phyloP scores from a whole-genome alignment of 2,888 invertebrate genomes.

The Therioaphis trifolii region DNA sequence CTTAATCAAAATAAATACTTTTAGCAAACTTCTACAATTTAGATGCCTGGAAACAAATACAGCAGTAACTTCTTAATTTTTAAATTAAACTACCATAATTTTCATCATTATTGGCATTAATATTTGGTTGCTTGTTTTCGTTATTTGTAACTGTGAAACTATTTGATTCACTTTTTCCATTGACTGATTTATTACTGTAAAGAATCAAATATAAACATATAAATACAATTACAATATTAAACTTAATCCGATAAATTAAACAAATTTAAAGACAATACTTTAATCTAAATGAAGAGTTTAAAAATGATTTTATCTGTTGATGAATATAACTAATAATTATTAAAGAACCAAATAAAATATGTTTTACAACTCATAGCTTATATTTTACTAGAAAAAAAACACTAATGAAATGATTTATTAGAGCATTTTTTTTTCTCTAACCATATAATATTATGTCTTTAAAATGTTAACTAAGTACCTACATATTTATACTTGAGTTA shows the following conservation, averaged over 20 bases:
- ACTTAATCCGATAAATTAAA: not conserved
- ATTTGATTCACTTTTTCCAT: conserved; percentile 56
- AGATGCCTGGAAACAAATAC: conserved; percentile 4
- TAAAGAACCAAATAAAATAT: no score
- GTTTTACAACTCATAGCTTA: no score
- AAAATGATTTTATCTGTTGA: no score
- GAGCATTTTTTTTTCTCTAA: no score
- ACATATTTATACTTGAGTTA: no score
- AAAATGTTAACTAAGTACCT: no score
- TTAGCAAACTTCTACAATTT: not conserved
- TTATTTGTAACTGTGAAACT: not conserved
- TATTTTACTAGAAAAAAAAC: no score
- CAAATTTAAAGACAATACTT: not conserved
- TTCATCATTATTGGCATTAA: conserved; percentile 5
- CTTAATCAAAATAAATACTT: conserved; percentile 7
- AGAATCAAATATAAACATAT: not conserved
- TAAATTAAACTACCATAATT: conserved; percentile 59
- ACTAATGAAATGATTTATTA: no score
- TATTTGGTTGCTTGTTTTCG: conserved; percentile 47
- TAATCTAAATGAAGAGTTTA: no score
- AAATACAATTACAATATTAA: not conserved
- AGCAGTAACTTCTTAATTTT: conserved; percentile 3
- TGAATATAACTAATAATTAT: no score
- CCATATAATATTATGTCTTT: no score
- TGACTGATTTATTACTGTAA: conserved; percentile 51